Percentiles rank a stretch among this genome's conserved stretches.
phyloP scores from a whole-genome alignment of 23 tunicate genomes.

The Styela clava region DNA sequence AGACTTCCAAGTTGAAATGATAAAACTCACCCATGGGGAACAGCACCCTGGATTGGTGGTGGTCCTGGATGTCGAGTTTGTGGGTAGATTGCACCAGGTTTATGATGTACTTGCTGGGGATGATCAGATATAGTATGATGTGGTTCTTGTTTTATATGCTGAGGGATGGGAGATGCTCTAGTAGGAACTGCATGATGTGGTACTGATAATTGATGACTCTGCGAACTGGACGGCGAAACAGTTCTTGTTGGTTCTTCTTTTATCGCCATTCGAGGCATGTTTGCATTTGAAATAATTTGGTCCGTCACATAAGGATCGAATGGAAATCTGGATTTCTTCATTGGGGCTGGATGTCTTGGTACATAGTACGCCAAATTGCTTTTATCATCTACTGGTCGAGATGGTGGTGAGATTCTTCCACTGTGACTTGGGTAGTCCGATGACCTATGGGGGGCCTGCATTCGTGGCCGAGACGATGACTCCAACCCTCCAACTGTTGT shows the following conservation, averaged over 20 bases:
- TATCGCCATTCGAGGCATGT: slow-evolving; percentile 12
- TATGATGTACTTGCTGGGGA: too few species aligned
- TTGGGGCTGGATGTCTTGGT: slow-evolving; percentile 6
- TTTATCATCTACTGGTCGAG: not conserved
- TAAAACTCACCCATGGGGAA: too few species aligned
- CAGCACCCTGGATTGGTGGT: too few species aligned
- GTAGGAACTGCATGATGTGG: not conserved
- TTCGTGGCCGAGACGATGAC: too few species aligned
- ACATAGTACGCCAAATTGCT: not conserved
- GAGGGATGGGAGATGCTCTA: not conserved
- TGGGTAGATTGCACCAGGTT: too few species aligned
- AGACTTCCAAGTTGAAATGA: too few species aligned
- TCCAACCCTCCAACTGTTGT: too few species aligned
- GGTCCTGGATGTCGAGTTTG: too few species aligned
- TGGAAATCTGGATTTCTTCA: slow-evolving; percentile 4
- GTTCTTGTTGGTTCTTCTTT: slow-evolving; percentile 10
- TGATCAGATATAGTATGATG: not conserved
- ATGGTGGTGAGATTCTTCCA: not conserved
- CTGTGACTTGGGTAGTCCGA: not conserved
- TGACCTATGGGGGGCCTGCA: not conserved
- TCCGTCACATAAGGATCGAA: slow-evolving; percentile 23
- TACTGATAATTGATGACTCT: not conserved
- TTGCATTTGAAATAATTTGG: slow-evolving; percentile 24
- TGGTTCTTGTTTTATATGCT: slow-evolving; percentile 3
- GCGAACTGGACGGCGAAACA: not conserved